Base-by-base conservation (phyloP, 2,113 vertebrate species). In the Lipophrys pholis region DNA sequence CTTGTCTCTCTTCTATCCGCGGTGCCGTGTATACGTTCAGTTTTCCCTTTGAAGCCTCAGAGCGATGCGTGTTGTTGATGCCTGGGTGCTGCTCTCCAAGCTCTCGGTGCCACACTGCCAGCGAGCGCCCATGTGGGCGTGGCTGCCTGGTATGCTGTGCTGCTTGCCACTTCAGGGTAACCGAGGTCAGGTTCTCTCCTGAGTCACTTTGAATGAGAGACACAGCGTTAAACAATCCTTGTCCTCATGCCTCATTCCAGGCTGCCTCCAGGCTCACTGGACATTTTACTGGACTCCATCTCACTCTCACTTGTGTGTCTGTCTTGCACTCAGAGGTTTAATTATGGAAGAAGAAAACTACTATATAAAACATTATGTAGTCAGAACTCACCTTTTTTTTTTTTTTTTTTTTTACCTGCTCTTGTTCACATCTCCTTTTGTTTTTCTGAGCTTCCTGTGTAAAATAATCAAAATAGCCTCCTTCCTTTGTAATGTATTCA, bases 181-280 rank as follows among this genome's bases (percentile, higher is more conserved):
- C 74, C 82, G 86, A 84, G 79, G 79, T 90, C 82, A 83, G 73
- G 8, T 73, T 40, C 55, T 87, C 73, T 63, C 64, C 10, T 56
- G 66, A 77, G 58, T 11, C 35, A 46, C 76, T 83, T 62, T 60
- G 69, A 71, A 81, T 48, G 5, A 73, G 58, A 68, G 67, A 75
- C 12, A 1, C 76, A 64, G 76, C 35, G 40, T 84, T 88, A 89
- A 78, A 55, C 48, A 80, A 91, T 89, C 79, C 82, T 57, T 5
- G 0, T 30, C 21, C 21, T 30, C 21, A 30, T 30, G 68, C 49
- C 39, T 45, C 46, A 38, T 57, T 8, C 73, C 36, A 16, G 60
- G 30, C 43, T 42, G 38, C 41, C 52, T 8, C 75, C 39, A 17
- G 62, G 36, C 45, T 49, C 21, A 50, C 55, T 30, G 66, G 16